Percentiles rank a stretch among this genome's conserved stretches.
Conservation (phyloP, 1,140 invertebrate genomes). For the Proctacanthus coquilletti region DNA sequence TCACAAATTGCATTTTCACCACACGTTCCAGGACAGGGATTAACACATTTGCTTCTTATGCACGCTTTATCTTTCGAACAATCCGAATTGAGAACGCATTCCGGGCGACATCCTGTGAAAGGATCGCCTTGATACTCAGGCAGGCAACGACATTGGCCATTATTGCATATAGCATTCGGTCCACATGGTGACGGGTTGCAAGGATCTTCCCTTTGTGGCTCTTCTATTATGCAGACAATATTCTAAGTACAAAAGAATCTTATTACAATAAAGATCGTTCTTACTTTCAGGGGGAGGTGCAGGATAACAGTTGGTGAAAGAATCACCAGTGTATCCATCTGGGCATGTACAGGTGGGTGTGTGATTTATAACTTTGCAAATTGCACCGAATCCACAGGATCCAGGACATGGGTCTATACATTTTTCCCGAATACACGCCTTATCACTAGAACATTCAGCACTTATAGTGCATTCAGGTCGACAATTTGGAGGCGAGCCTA, state of each 20-base stretch:
- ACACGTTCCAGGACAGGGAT: slow-evolving; percentile 63
- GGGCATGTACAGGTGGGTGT: slow-evolving; percentile 67
- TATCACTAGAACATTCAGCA: slow-evolving; percentile 60
- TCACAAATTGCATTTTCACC: slow-evolving; percentile 61
- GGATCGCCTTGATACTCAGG: slow-evolving; percentile 71
- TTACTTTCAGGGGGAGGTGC: slow-evolving; percentile 37
- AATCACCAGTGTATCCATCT: slow-evolving; percentile 64
- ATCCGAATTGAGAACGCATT: slow-evolving; percentile 70
- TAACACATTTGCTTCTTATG: slow-evolving; percentile 61
- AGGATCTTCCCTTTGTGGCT: slow-evolving; percentile 46
- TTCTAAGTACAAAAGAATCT: slow-evolving; percentile 45
- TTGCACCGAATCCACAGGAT: slow-evolving; percentile 64
- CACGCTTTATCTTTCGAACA: slow-evolving; percentile 58
- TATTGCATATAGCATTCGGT: slow-evolving; percentile 61
- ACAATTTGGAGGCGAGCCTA: slow-evolving; percentile 59
- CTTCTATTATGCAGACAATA: slow-evolving; percentile 38
- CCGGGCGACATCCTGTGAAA: slow-evolving; percentile 63
- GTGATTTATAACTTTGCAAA: slow-evolving; percentile 71
- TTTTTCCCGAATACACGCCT: slow-evolving; percentile 67
- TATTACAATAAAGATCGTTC: slow-evolving; percentile 55
- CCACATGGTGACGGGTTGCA: slow-evolving; percentile 72
- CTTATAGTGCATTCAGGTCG: slow-evolving; percentile 73
- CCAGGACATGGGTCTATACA: slow-evolving; percentile 73
- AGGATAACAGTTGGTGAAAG: slow-evolving; percentile 54
- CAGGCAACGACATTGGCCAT: slow-evolving; percentile 59